Percentiles rank a stretch among this genome's conserved stretches.
Conservation (phyloP, 2,113 vertebrate genomes). For the Eleginops maclovinus region DNA sequence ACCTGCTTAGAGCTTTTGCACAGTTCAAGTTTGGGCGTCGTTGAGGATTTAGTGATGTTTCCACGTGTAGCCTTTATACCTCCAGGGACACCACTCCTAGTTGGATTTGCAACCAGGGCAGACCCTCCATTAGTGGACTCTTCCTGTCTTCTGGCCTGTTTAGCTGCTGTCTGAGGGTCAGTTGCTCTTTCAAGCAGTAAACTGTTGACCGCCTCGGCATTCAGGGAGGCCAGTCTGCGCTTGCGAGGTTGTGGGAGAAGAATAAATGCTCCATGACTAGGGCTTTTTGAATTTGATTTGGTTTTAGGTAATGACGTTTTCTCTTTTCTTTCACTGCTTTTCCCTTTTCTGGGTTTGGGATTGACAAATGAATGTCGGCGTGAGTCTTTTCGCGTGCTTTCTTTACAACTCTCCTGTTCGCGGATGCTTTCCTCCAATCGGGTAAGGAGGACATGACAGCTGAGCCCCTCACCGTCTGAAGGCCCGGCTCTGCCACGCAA, state of each 20-base stretch:
- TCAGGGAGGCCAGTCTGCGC: constrained; percentile 93
- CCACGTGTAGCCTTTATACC: constrained; percentile 46
- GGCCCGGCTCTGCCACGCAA: constrained; percentile 84
- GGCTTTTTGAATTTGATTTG: constrained; percentile 65
- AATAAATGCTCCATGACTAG: constrained; percentile 2
- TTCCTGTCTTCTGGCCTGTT: constrained; percentile 78
- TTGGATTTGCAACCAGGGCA: constrained; percentile 14
- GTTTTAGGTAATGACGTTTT: constrained; percentile 51
- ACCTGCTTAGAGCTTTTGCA: constrained; percentile 70
- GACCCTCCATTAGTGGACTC: constrained; percentile 63
- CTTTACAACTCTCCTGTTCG: constrained; percentile 41
- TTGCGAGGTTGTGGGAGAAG: constrained; percentile 87
- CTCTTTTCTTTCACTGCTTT: constrained; percentile 34
- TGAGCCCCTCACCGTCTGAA: constrained; percentile 78
- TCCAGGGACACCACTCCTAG: constrained; percentile 33
- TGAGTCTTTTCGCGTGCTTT: constrained; percentile 35
- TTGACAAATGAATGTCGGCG: constrained; percentile 44
- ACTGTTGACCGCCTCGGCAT: constrained; percentile 95
- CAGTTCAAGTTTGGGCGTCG: constrained; percentile 42
- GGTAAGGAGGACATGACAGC: constrained; percentile 92
- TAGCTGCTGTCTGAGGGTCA: constrained; percentile 74
- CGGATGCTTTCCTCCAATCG: constrained; percentile 82
- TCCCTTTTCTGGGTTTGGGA: constrained; percentile 56
- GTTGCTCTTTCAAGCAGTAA: constrained; percentile 89
- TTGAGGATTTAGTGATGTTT: constrained; percentile 57